These are phyloP conservation scores for Heliconius hermathena DNA, from an alignment of 1,140 invertebrate genomes.

Conservation along the genomic window DNA sequence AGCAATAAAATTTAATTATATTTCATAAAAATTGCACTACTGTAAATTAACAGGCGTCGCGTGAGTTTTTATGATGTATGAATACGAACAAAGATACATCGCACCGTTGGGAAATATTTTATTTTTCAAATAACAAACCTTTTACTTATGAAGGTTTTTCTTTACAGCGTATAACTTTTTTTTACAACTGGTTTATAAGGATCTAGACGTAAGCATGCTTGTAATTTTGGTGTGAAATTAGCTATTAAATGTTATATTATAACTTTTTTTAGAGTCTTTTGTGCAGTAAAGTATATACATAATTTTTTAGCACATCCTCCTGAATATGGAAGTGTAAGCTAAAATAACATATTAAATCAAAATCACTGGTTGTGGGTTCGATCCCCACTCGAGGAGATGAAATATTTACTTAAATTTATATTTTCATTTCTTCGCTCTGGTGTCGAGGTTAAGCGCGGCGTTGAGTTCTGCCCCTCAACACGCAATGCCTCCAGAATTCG, in stretches of 20 bases:
- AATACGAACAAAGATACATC: slow-evolving; percentile 19
- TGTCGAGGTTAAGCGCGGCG: too few relatives aligned
- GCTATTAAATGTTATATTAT: background rate
- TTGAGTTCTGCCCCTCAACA: too few relatives aligned
- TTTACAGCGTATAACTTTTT: background rate
- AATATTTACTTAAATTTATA: too few relatives aligned
- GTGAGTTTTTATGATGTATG: slow-evolving; percentile 15
- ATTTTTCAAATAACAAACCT: slow-evolving; percentile 19
- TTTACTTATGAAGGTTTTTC: background rate
- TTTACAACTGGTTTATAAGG: too few relatives aligned
- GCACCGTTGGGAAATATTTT: slow-evolving; percentile 23
- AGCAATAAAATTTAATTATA: slow-evolving; percentile 27
- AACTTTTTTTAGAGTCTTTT: background rate
- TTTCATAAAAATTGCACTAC: slow-evolving; percentile 28
- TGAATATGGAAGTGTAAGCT: background rate
- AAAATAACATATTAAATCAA: too few relatives aligned
- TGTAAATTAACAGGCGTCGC: slow-evolving; percentile 28
- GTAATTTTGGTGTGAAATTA: slow-evolving; percentile 8
- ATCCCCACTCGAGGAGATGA: too few relatives aligned
- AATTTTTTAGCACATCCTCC: background rate
- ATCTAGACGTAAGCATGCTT: background rate
- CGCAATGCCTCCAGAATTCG: too few relatives aligned
- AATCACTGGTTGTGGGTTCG: too few relatives aligned
- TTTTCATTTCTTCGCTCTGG: too few relatives aligned
- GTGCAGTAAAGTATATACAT: background rate